Percentiles rank a stretch among this genome's conserved stretches.
Conservation (phyloP, 2,113 vertebrate genomes). For the Dromas ardeola region DNA sequence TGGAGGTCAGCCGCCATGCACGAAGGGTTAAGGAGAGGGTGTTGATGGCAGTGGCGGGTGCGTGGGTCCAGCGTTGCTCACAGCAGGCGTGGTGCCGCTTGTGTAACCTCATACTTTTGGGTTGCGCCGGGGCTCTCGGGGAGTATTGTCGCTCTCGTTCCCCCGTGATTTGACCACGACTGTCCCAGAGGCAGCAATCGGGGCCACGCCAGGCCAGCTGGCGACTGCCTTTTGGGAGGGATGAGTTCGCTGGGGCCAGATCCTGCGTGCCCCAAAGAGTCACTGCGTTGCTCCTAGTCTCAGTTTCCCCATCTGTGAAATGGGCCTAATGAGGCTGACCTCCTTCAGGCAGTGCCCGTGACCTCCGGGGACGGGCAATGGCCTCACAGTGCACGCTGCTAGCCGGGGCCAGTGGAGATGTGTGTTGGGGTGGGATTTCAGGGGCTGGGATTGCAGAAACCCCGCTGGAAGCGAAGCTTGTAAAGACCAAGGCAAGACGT, state of each 20-base stretch:
- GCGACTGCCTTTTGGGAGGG: conserved; percentile 10
- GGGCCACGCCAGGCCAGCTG: rapidly evolving
- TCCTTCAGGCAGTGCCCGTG: background rate
- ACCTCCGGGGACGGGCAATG: background rate
- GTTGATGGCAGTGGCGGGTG: background rate
- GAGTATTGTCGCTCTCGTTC: background rate
- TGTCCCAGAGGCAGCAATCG: background rate
- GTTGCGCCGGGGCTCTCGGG: background rate
- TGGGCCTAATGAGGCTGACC: conserved; percentile 15
- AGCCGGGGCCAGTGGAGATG: rapidly evolving
- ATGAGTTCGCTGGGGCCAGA: background rate
- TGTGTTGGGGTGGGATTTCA: background rate
- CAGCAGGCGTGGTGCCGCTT: conserved; percentile 39
- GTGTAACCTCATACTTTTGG: conserved; percentile 34
- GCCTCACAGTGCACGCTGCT: background rate
- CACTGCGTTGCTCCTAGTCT: background rate
- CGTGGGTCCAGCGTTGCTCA: conserved; percentile 39
- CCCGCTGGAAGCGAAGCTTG: background rate
- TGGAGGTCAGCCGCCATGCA: rapidly evolving
- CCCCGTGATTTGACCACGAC: background rate
- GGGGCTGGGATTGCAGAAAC: background rate
- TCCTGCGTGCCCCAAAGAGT: background rate
- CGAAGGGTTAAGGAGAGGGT: background rate
- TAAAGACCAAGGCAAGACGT: background rate
- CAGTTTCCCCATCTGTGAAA: conserved; percentile 47